A percentile compares a stretch with the other conserved stretches of the same genome.
These are phyloP conservation scores for Adoxophyes honmai DNA, from an alignment of 1,140 invertebrate species.

Conservation along the genomic window DNA sequence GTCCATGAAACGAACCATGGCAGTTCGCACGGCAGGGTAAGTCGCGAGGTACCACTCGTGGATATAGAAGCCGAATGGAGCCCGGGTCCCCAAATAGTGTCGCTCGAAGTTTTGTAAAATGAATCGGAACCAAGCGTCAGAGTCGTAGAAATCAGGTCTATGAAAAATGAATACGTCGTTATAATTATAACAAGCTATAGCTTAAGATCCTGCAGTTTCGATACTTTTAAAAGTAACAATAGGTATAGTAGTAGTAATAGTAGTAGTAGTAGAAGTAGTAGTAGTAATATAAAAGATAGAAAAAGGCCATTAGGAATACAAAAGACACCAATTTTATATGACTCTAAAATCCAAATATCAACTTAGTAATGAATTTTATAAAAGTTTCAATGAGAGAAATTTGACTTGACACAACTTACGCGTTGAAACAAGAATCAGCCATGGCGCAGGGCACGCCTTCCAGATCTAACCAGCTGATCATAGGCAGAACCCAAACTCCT, in stretches of 20 bases:
- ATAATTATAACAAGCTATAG: too few species aligned
- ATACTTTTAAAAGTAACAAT: too few species aligned
- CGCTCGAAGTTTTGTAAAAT: conserved; percentile 76
- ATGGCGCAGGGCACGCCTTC: conserved; percentile 77
- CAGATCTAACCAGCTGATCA: conserved; percentile 79
- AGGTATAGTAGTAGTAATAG: too few species aligned
- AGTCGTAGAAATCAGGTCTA: conserved; percentile 56
- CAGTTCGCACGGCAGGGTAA: conserved; percentile 48
- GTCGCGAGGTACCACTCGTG: conserved; percentile 77
- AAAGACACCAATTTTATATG: too few species aligned
- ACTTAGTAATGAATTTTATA: too few species aligned
- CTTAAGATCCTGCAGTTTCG: too few species aligned
- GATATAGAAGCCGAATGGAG: conserved; percentile 79
- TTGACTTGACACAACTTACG: conserved; percentile 47
- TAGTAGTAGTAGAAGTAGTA: too few species aligned
- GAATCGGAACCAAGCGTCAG: conserved; percentile 69
- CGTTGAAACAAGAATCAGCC: conserved; percentile 79
- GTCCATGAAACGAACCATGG: conserved; percentile 70
- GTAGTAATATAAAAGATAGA: too few species aligned
- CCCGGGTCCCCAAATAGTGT: conserved; percentile 77
- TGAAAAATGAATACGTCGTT: not conserved
- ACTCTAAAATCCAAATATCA: too few species aligned
- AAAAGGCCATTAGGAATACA: too few species aligned
- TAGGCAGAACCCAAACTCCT: conserved; percentile 81
- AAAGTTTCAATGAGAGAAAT: too few species aligned